Base-by-base conservation (phyloP, 1,140 invertebrate species). In the Archivesica marissinica region DNA sequence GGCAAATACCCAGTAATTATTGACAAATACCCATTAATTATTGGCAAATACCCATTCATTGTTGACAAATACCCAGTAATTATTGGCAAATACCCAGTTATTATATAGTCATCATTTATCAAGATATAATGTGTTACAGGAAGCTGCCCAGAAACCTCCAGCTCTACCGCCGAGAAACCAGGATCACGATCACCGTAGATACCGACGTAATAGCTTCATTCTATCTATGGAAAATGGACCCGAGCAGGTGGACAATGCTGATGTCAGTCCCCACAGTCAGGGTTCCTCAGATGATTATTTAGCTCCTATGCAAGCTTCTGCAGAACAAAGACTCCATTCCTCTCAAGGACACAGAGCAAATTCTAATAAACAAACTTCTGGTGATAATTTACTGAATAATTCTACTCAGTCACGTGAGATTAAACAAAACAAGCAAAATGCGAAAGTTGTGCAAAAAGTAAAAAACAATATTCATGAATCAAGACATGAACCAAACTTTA, bases 141-240 rank as follows among this genome's bases (percentile, higher is more conserved):
- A 86, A 52, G 50, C 87, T 15, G 82, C 84, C n/a, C 82, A 87
- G 33, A 68, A 85, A 41, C 86, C 86, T 11, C 79, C 79, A 41
- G 64, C 79, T 64, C 86, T 74, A 41, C 77, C 83, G 44, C 80
- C 35, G 59, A 83, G 66, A 44, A 84, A 52, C 75, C 74, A 61
- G 30, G 80, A 87, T 47, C 82, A 82, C 54, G 85, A 89, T 30
- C 88, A 87, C 39, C 86, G 87, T 30, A 86, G 88, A 35, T 89
- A 90, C 61, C 86, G 91, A 0, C 88, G 91, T 54, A 89, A 92
- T 85, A 92, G 91, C 83, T 92, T 91, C 81, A 89, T 91, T 39
- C 88, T 88, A 61, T 90, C 90, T 47, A 89, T 92, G 56, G 88
- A 89, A 66, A 91, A 88, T 25, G 85, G 87, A 30, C 66, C 77